A percentile compares a stretch with the other conserved stretches of the same genome.
phyloP scores from a whole-genome alignment of 1,140 invertebrate species.

The Mercenaria mercenaria region DNA sequence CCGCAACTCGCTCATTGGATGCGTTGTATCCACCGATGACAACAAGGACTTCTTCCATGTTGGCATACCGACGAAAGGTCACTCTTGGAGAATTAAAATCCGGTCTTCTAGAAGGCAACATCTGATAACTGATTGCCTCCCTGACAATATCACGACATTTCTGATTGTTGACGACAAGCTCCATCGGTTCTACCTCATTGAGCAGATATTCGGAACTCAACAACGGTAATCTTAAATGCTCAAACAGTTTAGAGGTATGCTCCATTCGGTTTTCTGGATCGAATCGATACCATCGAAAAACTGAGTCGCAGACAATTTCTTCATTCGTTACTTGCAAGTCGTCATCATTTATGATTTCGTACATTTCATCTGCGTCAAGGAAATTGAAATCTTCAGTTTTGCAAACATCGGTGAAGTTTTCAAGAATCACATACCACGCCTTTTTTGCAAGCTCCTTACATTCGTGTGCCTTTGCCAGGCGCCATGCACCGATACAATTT shows the following conservation, averaged over 20 bases:
- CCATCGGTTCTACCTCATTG: conserved; percentile 74
- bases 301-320: conserved; percentile 79
- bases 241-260: conserved; percentile 72
- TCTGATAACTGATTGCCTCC: conserved; percentile 81
- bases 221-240: conserved; percentile 76
- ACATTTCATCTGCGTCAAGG: conserved; percentile 75
- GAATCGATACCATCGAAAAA: conserved; percentile 75
- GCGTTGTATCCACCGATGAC: conserved; percentile 78
- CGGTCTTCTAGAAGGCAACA: conserved; percentile 77
- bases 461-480: conserved; percentile 74
- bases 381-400: conserved; percentile 74
- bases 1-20: conserved; percentile 71
- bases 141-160: conserved; percentile 77
- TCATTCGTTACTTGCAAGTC: conserved; percentile 77
- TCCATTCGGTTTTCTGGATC: conserved; percentile 71
- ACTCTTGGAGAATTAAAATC: conserved; percentile 79
- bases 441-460: conserved; percentile 73
- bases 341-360: conserved; percentile 76
- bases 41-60: conserved; percentile 78
- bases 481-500: conserved; percentile 79
- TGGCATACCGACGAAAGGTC: conserved; percentile 74
- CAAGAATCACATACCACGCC: conserved; percentile 75
- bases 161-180: conserved; percentile 69
- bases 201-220: conserved; percentile 79
- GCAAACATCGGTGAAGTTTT: conserved; percentile 75